A percentile compares a stretch with the other conserved stretches of the same genome.
These are phyloP conservation scores for Dendroctonus valens DNA, from an alignment of 1,140 invertebrate species.

Conservation along the genomic window DNA sequence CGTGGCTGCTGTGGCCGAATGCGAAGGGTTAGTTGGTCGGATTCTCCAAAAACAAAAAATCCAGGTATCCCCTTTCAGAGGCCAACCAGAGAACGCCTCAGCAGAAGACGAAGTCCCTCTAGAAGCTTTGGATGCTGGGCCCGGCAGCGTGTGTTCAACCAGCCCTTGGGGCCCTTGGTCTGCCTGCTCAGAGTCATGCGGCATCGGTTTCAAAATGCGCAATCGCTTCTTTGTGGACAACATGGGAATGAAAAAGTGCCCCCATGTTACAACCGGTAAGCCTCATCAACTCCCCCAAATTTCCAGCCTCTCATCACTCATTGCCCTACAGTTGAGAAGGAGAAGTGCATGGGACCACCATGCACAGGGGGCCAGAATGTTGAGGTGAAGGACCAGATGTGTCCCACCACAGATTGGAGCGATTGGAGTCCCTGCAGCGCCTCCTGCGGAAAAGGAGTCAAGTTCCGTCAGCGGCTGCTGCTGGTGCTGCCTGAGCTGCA, in stretches of 20 bases:
- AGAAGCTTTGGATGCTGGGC: constrained; percentile 44
- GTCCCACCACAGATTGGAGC: constrained; percentile 68
- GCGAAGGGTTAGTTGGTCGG: constrained; percentile 50
- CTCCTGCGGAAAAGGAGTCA: constrained; percentile 68
- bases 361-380: constrained; percentile 55
- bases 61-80: constrained; percentile 10
- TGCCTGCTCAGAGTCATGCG: constrained; percentile 80
- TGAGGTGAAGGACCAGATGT: constrained; percentile 60
- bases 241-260: constrained; percentile 75
- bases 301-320: neutral
- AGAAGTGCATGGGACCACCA: constrained; percentile 69
- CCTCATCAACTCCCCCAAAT: neutral
- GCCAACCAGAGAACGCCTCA: constrained; percentile 32
- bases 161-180: constrained; percentile 78
- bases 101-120: constrained; percentile 41
- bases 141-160: constrained; percentile 65
- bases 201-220: constrained; percentile 72
- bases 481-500: constrained; percentile 60
- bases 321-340: constrained; percentile 61
- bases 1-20: constrained; percentile 68
- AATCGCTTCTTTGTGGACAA: constrained; percentile 70
- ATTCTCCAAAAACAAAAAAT: neutral
- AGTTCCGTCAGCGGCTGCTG: constrained; percentile 68
- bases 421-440: constrained; percentile 74
- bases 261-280: constrained; percentile 59